These are phyloP conservation scores for Zosterops pallidus DNA, from an alignment of 2,113 vertebrate genomes.

Conservation along the genomic window DNA sequence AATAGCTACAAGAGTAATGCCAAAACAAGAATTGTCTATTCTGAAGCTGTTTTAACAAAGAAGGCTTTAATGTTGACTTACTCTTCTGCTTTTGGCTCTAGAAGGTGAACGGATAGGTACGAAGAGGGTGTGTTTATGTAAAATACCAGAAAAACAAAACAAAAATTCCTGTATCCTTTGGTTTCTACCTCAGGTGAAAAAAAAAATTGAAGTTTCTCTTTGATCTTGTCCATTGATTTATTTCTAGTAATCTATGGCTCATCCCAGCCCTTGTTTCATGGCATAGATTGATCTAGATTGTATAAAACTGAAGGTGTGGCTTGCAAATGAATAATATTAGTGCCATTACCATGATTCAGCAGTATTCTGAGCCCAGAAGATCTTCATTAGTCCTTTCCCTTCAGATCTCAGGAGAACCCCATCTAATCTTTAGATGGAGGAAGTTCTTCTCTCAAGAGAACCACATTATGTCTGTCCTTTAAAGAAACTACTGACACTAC, in stretches of 20 bases:
- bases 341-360: background rate
- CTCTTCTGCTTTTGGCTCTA: background rate
- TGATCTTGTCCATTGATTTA: background rate
- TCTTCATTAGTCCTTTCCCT: background rate
- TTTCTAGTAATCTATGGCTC: background rate
- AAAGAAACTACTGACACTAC: background rate
- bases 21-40: background rate
- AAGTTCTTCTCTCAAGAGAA: background rate
- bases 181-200: background rate
- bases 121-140: background rate
- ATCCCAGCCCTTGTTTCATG: background rate
- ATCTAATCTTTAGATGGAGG: background rate
- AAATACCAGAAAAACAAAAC: background rate
- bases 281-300: background rate
- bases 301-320: background rate
- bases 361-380: background rate
- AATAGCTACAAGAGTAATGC: background rate
- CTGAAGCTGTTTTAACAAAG: background rate
- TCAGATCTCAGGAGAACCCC: background rate
- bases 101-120: background rate
- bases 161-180: background rate
- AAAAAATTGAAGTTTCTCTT: background rate
- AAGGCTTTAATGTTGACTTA: background rate
- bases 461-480: background rate
- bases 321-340: background rate